phyloP scores from a whole-genome alignment of 2,888 invertebrate species.

The Orthosia gothica region DNA sequence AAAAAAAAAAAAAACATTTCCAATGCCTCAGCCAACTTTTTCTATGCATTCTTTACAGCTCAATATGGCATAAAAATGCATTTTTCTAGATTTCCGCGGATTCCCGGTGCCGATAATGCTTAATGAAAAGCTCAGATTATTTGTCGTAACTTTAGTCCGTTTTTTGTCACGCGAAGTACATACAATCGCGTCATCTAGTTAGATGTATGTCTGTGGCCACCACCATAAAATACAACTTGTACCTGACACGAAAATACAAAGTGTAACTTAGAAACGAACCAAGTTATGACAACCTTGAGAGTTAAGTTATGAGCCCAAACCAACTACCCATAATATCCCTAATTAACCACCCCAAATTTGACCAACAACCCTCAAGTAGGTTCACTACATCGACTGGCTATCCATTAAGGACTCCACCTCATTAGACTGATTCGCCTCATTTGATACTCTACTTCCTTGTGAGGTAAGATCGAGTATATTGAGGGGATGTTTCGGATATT shows the following conservation, averaged over 20 bases:
- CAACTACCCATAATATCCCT: not conserved
- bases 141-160: too few relatives aligned
- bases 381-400: slow-evolving; percentile 10
- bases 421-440: slow-evolving; percentile 42
- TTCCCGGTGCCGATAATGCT: too few relatives aligned
- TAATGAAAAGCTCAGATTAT: too few relatives aligned
- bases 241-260: not conserved
- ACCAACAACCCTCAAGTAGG: slow-evolving; percentile 17
- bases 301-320: slow-evolving; percentile 5
- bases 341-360: slow-evolving; percentile 13
- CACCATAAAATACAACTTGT: not conserved
- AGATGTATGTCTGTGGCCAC: too few relatives aligned
- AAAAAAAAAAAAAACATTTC: too few relatives aligned
- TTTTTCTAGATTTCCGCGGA: too few relatives aligned
- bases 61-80: too few relatives aligned
- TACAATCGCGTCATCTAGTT: too few relatives aligned
- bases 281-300: not conserved
- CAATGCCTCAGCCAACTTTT: too few relatives aligned
- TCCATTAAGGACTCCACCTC: slow-evolving; percentile 38
- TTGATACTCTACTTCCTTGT: slow-evolving; percentile 36
- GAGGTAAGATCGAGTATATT: slow-evolving; percentile 39
- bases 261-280: not conserved
- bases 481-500: slow-evolving; percentile 23
- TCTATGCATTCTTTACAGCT: too few relatives aligned
- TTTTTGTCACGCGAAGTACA: too few relatives aligned